Evolutionary conservation across 2,113 vertebrate species (phyloP).

Genomic region (Stigmatopora nigra): DNA sequence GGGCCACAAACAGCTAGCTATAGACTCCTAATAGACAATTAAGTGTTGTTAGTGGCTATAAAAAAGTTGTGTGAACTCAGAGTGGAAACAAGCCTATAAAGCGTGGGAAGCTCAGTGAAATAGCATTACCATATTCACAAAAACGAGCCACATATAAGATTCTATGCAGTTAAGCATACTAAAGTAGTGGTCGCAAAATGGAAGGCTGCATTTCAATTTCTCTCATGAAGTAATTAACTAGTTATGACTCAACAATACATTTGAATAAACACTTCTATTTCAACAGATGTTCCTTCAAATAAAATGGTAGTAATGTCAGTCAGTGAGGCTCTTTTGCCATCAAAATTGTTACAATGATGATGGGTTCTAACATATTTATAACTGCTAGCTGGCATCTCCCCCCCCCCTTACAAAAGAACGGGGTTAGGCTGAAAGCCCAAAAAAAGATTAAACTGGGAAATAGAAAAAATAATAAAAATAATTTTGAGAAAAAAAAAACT

Average conservation of each 20-base stretch:
- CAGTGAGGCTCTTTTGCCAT: constrained; percentile 28
- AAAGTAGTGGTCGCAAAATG: constrained; percentile 15
- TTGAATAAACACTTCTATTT: constrained; percentile 16
- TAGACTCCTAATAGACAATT: constrained; percentile 58
- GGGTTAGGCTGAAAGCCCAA: constrained; percentile 47
- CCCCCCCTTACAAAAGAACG: constrained; percentile 9
- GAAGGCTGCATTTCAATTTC: not conserved
- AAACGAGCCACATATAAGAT: constrained; percentile 27
- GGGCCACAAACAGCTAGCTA: constrained; percentile 48
- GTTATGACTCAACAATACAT: constrained; percentile 7
- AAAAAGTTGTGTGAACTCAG: constrained; percentile 52
- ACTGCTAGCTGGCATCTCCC: constrained; percentile 43
- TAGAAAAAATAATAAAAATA: not conserved
- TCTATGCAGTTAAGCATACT: constrained; percentile 22
- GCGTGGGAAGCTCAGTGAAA: constrained; percentile 42
- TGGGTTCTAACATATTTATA: constrained; percentile 33
- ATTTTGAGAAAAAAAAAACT: too few species aligned
- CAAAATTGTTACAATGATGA: constrained; percentile 11
- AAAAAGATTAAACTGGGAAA: constrained; percentile 41
- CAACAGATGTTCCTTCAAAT: constrained; percentile 33
- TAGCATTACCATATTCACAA: constrained; percentile 32
- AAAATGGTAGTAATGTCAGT: constrained; percentile 29
- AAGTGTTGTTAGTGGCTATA: constrained; percentile 55
- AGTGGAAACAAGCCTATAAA: constrained; percentile 62
- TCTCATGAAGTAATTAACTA: constrained; percentile 10